A percentile compares a stretch with the other conserved stretches of the same genome.
Evolutionary conservation across 2,888 invertebrate genomes (phyloP).

Genomic region (Dermolepida albohirtum): DNA sequence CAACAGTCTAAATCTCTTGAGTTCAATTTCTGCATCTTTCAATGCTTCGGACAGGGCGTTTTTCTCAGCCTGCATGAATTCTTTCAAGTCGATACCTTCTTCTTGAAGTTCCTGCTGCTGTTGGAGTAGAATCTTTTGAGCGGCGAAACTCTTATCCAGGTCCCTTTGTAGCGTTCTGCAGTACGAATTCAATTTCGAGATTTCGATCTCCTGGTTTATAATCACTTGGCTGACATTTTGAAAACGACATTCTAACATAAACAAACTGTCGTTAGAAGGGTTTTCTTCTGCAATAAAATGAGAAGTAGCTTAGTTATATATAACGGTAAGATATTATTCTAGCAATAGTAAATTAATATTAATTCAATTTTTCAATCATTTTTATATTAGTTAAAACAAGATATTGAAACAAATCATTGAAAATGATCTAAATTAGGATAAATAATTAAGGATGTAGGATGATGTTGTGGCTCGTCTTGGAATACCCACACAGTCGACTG

Average conservation of each 20-base stretch:
- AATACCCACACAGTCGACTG: too few relatives aligned
- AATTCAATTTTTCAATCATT: too few relatives aligned
- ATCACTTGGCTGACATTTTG: slow-evolving; percentile 81
- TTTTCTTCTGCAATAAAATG: slow-evolving; percentile 53
- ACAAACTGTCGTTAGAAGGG: slow-evolving; percentile 72
- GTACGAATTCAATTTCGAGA: slow-evolving; percentile 75
- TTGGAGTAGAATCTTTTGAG: slow-evolving; percentile 76
- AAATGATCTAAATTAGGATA: too few relatives aligned
- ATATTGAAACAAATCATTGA: too few relatives aligned
- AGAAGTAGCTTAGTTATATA: too few relatives aligned
- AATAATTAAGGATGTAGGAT: too few relatives aligned
- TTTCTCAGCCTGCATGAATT: slow-evolving; percentile 89
- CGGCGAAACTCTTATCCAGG: slow-evolving; percentile 75
- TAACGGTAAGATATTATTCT: too few relatives aligned
- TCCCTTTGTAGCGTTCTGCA: slow-evolving; percentile 80
- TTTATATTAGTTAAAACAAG: too few relatives aligned
- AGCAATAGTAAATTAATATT: too few relatives aligned
- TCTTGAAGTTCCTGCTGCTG: slow-evolving; percentile 83
- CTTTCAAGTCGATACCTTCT: slow-evolving; percentile 86
- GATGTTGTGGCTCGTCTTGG: too few relatives aligned
- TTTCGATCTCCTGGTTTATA: slow-evolving; percentile 80
- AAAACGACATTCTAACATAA: slow-evolving; percentile 81
- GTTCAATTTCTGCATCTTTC: slow-evolving; percentile 80
- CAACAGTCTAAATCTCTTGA: slow-evolving; percentile 57
- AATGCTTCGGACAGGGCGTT: slow-evolving; percentile 82